These are phyloP conservation scores for Poliocrania exsul DNA, from an alignment of 2,797 vertebrate genomes.

Conservation along the genomic window DNA sequence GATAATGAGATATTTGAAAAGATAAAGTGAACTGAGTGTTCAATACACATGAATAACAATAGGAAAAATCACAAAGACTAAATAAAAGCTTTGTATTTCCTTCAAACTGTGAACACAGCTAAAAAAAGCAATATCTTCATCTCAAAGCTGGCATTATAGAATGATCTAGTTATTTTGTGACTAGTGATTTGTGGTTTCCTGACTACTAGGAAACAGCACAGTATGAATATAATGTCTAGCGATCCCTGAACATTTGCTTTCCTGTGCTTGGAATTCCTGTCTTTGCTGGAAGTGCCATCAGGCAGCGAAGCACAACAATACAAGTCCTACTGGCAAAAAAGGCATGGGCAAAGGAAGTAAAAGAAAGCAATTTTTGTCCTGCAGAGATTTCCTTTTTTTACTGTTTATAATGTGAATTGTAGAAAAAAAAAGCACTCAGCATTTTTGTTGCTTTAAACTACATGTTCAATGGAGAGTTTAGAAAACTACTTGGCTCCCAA, in stretches of 20 bases:
- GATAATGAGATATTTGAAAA: neutral
- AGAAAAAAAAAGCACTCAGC: neutral
- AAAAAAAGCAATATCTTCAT: neutral
- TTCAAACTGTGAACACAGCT: neutral
- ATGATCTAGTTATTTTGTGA: constrained; percentile 15
- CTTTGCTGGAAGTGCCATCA: neutral
- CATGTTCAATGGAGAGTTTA: neutral
- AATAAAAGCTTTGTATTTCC: neutral
- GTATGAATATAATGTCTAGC: neutral
- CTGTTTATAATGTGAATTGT: neutral
- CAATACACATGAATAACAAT: neutral
- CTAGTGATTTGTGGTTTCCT: neutral
- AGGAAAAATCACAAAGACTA: neutral
- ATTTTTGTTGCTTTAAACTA: neutral
- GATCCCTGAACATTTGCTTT: neutral
- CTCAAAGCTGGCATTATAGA: neutral
- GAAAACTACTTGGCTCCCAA: neutral
- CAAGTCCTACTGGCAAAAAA: neutral
- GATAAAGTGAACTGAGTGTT: neutral
- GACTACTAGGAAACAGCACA: neutral
- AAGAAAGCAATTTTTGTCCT: neutral
- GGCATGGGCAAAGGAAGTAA: neutral
- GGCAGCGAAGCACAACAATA: neutral
- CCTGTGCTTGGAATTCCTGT: neutral
- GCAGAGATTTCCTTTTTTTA: neutral